Evolutionary conservation across 23 tunicate species (phyloP).

Genomic region (Styela plicata): DNA sequence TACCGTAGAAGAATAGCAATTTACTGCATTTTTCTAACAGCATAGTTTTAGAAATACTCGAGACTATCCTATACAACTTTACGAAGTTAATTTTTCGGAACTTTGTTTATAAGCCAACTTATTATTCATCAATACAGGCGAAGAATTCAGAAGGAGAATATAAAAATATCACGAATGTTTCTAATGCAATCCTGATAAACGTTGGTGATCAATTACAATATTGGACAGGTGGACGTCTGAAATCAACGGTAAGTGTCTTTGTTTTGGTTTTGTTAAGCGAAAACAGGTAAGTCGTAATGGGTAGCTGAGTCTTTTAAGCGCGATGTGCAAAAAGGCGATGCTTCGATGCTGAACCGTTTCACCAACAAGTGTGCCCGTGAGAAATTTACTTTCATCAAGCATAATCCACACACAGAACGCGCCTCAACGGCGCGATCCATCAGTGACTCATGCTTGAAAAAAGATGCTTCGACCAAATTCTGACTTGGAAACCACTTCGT

Average conservation of each 20-base stretch:
- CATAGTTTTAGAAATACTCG: no score
- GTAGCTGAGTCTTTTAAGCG: background rate
- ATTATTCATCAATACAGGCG: no score
- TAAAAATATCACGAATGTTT: background rate
- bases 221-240: constrained; percentile 7
- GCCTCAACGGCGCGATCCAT: no score
- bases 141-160: background rate
- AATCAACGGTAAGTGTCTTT: background rate
- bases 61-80: no score
- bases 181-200: background rate
- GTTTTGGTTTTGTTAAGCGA: background rate
- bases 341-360: background rate
- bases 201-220: constrained; percentile 3
- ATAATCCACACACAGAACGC: background rate
- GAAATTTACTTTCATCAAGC: background rate
- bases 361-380: background rate
- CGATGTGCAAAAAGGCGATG: background rate
- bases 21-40: no score
- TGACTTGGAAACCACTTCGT: no score
- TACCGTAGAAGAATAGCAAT: no score
- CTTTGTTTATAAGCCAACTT: no score
- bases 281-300: no score
- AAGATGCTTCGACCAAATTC: no score
- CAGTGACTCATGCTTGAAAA: no score
- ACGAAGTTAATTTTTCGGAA: no score